Evolutionary conservation across 2,888 invertebrate species (phyloP).

Genomic region (Ptychoptera albimana): DNA sequence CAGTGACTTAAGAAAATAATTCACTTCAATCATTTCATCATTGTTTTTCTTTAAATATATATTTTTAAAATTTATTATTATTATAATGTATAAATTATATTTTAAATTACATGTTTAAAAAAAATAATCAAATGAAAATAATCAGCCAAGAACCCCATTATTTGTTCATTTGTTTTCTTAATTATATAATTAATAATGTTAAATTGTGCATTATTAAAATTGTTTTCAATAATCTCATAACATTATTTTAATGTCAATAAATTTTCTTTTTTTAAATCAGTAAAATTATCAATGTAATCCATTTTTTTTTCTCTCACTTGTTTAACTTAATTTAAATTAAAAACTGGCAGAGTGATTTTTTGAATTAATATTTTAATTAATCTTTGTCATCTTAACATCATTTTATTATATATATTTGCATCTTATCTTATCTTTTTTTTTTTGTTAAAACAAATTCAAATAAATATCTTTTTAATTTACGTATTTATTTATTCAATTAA

Average conservation of each 20-base stretch:
- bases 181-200: neutral
- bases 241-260: neutral
- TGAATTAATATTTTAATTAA: too few species aligned
- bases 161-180: neutral
- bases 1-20: constrained; percentile 21
- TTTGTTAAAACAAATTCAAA: too few species aligned
- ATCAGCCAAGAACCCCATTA: neutral
- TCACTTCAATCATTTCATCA: neutral
- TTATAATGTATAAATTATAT: neutral
- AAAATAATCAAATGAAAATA: neutral
- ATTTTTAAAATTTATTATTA: too few species aligned
- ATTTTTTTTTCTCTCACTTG: too few species aligned
- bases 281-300: too few species aligned
- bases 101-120: neutral
- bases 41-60: neutral
- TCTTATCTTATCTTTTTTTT: too few species aligned
- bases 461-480: too few species aligned
- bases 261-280: neutral
- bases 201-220: neutral
- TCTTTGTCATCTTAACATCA: too few species aligned
- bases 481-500: too few species aligned
- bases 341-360: too few species aligned
- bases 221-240: neutral
- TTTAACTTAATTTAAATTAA: too few species aligned
- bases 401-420: too few species aligned